Percentiles rank a stretch among this genome's conserved stretches.
Evolutionary conservation across 2,113 vertebrate species (phyloP).

Genomic region (Sorex fumeus): DNA sequence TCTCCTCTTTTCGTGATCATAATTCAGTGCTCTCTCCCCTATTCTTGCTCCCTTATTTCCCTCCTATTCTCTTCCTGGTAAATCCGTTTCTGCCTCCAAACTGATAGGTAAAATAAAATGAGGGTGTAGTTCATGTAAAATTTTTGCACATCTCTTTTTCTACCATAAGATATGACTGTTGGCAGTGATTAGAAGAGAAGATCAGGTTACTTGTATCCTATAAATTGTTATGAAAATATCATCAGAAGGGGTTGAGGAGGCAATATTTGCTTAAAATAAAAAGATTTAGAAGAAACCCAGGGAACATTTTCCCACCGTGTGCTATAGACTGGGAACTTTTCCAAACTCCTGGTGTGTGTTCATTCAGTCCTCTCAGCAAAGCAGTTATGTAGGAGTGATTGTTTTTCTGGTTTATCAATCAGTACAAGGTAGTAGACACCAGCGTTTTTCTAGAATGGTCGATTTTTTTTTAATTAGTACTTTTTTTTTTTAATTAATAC

Average conservation of each 20-base stretch:
- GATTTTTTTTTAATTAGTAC: conserved; percentile 76
- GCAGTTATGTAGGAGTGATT: background rate
- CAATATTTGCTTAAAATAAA: conserved; percentile 7
- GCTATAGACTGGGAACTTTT: background rate
- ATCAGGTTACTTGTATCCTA: background rate
- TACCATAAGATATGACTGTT: background rate
- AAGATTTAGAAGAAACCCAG: conserved; percentile 31
- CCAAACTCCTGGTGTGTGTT: background rate
- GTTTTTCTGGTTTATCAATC: conserved; percentile 78
- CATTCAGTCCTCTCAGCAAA: background rate
- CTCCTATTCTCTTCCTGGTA: conserved; percentile 66
- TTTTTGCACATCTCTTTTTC: conserved; percentile 39
- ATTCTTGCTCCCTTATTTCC: conserved; percentile 59
- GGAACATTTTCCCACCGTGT: background rate
- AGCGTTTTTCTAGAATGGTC: conserved; percentile 83
- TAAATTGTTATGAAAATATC: background rate
- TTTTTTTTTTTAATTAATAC: conserved; percentile 76
- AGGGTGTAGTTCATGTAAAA: background rate
- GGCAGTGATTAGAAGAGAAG: background rate
- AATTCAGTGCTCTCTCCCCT: no score
- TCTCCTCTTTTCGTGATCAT: conserved; percentile 15
- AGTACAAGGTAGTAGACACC: conserved; percentile 76
- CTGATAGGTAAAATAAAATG: conserved; percentile 53
- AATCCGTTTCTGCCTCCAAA: conserved; percentile 73
- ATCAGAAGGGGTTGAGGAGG: background rate